These are phyloP conservation scores for Poecilia latipinna DNA, from an alignment of 2,113 vertebrate genomes.

Conservation along the genomic window DNA sequence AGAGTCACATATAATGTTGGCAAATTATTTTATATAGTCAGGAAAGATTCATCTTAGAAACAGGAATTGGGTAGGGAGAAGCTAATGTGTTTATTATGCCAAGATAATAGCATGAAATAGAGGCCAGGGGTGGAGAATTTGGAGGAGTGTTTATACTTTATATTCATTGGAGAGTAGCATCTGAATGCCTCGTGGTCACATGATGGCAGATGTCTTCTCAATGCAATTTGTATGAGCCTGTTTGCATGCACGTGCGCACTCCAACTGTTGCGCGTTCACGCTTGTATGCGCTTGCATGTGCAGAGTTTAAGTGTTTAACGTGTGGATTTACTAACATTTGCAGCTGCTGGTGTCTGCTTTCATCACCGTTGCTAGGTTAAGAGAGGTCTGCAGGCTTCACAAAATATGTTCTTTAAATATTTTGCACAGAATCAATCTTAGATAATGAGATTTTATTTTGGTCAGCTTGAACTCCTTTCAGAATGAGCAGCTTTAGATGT, in stretches of 20 bases:
- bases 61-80: slow-evolving; percentile 72
- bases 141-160: slow-evolving; percentile 80
- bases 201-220: slow-evolving; percentile 66
- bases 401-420: too few species aligned
- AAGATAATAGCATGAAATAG: slow-evolving; percentile 80
- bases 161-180: slow-evolving; percentile 77
- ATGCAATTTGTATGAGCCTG: slow-evolving; percentile 38
- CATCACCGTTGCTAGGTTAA: slow-evolving; percentile 13
- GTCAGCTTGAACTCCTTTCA: too few species aligned
- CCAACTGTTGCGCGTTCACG: too few species aligned
- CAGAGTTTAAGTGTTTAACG: slow-evolving; percentile 2
- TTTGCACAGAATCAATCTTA: too few species aligned
- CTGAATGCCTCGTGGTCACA: slow-evolving; percentile 74
- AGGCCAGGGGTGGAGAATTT: slow-evolving; percentile 75
- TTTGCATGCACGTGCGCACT: neutral
- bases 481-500: too few species aligned
- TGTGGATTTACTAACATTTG: slow-evolving; percentile 32
- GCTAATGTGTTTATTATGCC: slow-evolving; percentile 85
- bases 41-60: slow-evolving; percentile 80
- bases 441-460: too few species aligned
- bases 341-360: slow-evolving; percentile 32
- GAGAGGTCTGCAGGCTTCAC: too few species aligned
- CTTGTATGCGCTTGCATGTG: rapidly evolving
- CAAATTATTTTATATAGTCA: slow-evolving; percentile 82
- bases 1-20: slow-evolving; percentile 77